Evolutionary conservation across 2,113 vertebrate genomes (phyloP).

Genomic region (Manacus vitellinus): DNA sequence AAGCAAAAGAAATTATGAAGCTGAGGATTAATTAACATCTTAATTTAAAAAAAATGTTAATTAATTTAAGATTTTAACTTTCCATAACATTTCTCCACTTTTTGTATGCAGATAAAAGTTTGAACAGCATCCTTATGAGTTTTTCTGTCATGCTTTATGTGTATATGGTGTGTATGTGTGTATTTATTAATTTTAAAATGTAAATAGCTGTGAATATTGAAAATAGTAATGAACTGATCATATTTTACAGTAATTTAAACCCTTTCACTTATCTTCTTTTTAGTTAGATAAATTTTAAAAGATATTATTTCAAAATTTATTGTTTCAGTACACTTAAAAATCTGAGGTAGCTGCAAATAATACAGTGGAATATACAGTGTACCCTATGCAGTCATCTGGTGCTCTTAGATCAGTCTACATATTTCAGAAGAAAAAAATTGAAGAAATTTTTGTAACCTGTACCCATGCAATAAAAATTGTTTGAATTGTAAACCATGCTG

Average conservation of each 20-base stretch:
- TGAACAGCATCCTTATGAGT: rapidly evolving
- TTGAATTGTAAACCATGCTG: not conserved
- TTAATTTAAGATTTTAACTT: not conserved
- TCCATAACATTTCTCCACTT: not conserved
- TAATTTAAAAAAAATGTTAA: not conserved
- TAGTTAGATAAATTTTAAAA: not conserved
- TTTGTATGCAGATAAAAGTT: not conserved
- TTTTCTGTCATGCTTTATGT: not conserved
- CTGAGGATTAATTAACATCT: not conserved
- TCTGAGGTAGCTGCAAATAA: not conserved
- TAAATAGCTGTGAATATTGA: not conserved
- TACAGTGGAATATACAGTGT: not conserved
- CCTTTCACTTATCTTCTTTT: not conserved
- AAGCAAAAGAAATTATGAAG: not conserved
- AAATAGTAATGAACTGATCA: not conserved
- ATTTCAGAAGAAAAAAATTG: not conserved
- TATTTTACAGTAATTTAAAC: not conserved
- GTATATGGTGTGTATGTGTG: not conserved
- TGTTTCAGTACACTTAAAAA: not conserved
- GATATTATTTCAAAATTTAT: not conserved
- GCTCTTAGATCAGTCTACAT: not conserved
- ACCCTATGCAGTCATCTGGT: not conserved
- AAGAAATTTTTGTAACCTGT: not conserved
- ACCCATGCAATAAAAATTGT: not conserved
- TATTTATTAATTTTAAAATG: not conserved